phyloP scores from a whole-genome alignment of 1,140 invertebrate genomes.

The Lethocerus indicus region DNA sequence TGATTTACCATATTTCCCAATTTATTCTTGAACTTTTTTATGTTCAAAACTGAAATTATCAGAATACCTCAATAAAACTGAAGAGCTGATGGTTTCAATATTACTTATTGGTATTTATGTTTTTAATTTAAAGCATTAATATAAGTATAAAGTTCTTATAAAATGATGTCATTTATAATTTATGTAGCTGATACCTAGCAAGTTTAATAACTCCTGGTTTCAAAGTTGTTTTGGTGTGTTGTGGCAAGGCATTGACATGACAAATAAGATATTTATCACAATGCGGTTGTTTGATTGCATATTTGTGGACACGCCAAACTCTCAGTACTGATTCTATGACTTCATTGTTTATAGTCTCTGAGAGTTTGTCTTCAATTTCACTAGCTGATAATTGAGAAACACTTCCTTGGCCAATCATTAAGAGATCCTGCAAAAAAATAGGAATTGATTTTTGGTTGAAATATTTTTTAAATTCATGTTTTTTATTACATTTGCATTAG shows the following conservation, averaged over 20 bases:
- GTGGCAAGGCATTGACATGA: slow-evolving; percentile 43
- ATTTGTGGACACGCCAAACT: slow-evolving; percentile 48
- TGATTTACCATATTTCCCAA: too few relatives aligned
- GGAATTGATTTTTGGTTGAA: background rate
- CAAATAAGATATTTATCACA: slow-evolving; percentile 63
- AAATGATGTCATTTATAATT: background rate
- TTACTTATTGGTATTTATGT: background rate
- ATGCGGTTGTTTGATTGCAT: slow-evolving; percentile 41
- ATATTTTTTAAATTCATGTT: background rate
- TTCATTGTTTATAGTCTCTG: slow-evolving; percentile 60
- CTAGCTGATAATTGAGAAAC: slow-evolving; percentile 20
- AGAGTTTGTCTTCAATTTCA: slow-evolving; percentile 52
- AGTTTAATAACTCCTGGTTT: slow-evolving; percentile 47
- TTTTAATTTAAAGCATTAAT: background rate
- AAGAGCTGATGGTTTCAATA: background rate
- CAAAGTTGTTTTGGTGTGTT: slow-evolving; percentile 30
- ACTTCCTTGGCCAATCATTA: slow-evolving; percentile 2
- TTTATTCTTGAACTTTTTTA: too few relatives aligned
- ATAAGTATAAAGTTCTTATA: background rate
- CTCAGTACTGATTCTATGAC: slow-evolving; percentile 57
- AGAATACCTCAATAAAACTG: too few relatives aligned
- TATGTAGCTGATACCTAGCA: slow-evolving; percentile 23
- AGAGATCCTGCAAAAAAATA: slow-evolving; percentile 7
- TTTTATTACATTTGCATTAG: background rate
- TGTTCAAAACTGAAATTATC: too few relatives aligned